Conservation (phyloP, 1,140 invertebrate species). For the Dolichoris vasculosae region DNA sequence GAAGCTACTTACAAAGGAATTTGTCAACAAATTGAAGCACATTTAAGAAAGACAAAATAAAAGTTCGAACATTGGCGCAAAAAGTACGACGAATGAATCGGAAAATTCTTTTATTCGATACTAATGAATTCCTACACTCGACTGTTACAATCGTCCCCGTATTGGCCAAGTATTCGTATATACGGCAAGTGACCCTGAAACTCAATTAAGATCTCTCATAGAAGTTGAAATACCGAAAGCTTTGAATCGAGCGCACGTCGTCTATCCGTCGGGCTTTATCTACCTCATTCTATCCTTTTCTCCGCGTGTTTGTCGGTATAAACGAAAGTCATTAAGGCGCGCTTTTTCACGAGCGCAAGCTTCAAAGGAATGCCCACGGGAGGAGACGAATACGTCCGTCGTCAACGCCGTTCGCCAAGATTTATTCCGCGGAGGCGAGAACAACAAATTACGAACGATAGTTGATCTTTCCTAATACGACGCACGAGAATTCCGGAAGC, state of each 20-base stretch:
- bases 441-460: conserved; percentile 71
- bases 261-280: neutral
- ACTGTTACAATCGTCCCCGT: neutral
- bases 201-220: conserved; percentile 51
- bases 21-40: conserved; percentile 22
- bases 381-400: neutral
- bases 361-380: conserved; percentile 29
- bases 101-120: neutral
- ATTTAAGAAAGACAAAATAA: neutral
- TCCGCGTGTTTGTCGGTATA: conserved; percentile 27
- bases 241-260: neutral
- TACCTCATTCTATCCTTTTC: neutral
- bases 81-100: neutral
- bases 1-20: neutral
- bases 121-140: conserved; percentile 12
- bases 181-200: conserved; percentile 41
- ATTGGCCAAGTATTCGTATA: neutral
- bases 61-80: neutral
- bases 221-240: conserved; percentile 37
- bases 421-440: conserved; percentile 70
- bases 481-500: conserved; percentile 63
- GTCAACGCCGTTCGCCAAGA: conserved; percentile 55
- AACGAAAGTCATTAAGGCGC: conserved; percentile 46
- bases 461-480: conserved; percentile 72
- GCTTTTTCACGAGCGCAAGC: conserved; percentile 30